Evolutionary conservation across 1,140 invertebrate species (phyloP).

Genomic region (Diorhabda sublineata): DNA sequence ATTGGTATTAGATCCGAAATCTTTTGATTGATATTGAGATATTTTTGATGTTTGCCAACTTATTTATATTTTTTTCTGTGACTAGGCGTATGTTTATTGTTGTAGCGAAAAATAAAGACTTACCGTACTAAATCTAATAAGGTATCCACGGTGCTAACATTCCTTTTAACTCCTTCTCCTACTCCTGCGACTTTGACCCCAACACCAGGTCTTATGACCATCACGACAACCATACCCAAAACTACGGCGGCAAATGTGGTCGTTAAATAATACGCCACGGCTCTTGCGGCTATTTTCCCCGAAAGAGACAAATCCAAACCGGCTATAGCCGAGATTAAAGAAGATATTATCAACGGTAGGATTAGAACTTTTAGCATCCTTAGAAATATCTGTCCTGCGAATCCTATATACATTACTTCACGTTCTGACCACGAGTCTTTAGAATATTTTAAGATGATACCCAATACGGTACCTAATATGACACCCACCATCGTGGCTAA

Average conservation of each 20-base stretch:
- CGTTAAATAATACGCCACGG: slow-evolving; percentile 70
- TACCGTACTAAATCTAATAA: slow-evolving; percentile 75
- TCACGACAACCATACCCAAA: slow-evolving; percentile 67
- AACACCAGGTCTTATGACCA: slow-evolving; percentile 66
- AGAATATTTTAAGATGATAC: slow-evolving; percentile 54
- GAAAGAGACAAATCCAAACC: slow-evolving; percentile 63
- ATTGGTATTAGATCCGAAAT: no score
- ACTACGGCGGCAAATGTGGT: slow-evolving; percentile 74
- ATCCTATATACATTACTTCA: slow-evolving; percentile 67
- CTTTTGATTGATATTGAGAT: no score
- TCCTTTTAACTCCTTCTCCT: slow-evolving; percentile 39
- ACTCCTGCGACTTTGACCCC: slow-evolving; percentile 31
- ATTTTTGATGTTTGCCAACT: no score
- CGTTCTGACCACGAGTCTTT: slow-evolving; percentile 50
- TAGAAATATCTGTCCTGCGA: slow-evolving; percentile 65
- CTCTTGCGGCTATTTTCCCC: slow-evolving; percentile 61
- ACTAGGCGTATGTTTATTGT: no score
- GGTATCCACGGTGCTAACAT: slow-evolving; percentile 76
- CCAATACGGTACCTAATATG: slow-evolving; percentile 58
- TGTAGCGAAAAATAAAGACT: background rate
- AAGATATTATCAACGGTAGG: slow-evolving; percentile 70
- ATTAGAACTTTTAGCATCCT: slow-evolving; percentile 73
- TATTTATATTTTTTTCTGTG: no score
- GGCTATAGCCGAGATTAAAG: slow-evolving; percentile 68
- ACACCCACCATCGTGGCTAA: slow-evolving; percentile 65